A percentile compares a stretch with the other conserved stretches of the same genome.
Evolutionary conservation across 2,888 invertebrate genomes (phyloP).

Genomic region (Listrodromus nycthemerus): DNA sequence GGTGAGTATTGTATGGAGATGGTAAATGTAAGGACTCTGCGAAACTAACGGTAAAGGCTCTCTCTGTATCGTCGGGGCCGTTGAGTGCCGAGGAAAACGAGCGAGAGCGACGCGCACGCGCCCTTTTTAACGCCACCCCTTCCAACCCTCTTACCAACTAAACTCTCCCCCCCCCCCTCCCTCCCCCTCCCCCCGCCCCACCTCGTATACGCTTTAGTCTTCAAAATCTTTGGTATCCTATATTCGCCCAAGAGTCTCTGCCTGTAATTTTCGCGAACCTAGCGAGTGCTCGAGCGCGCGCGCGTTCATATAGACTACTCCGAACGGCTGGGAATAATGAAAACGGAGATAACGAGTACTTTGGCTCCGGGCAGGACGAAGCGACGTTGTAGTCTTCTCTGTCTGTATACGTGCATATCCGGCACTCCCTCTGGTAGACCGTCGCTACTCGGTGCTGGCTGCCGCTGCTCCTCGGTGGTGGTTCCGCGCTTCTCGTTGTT

Average conservation of each 20-base stretch:
- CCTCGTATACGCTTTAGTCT: slow-evolving; percentile 14
- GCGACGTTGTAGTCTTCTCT: slow-evolving; percentile 31
- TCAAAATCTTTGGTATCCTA: slow-evolving; percentile 45
- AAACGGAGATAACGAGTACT: slow-evolving; percentile 62
- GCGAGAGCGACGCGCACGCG: slow-evolving; percentile 28
- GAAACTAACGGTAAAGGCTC: slow-evolving; percentile 35
- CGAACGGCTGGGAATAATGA: slow-evolving; percentile 59
- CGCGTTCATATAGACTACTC: slow-evolving; percentile 23
- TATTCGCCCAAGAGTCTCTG: slow-evolving; percentile 29
- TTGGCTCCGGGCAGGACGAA: slow-evolving; percentile 53
- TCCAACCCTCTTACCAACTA: too few species aligned
- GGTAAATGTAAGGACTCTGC: slow-evolving; percentile 44
- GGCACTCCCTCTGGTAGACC: neutral
- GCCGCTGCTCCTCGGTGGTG: slow-evolving; percentile 1
- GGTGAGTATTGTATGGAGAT: slow-evolving; percentile 55
- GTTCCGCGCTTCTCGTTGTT: slow-evolving; percentile 36
- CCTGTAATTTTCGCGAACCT: slow-evolving; percentile 56
- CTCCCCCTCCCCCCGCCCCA: too few species aligned
- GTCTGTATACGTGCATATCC: neutral
- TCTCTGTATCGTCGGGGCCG: slow-evolving; percentile 13
- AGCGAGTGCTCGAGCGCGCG: slow-evolving; percentile 39
- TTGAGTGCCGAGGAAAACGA: slow-evolving; percentile 13
- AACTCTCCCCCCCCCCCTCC: neutral
- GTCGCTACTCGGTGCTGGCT: neutral
- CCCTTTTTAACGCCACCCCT: neutral